A percentile compares a stretch with the other conserved stretches of the same genome.
Conservation (phyloP, 1,140 invertebrate species). For the Phymastichus coffea region DNA sequence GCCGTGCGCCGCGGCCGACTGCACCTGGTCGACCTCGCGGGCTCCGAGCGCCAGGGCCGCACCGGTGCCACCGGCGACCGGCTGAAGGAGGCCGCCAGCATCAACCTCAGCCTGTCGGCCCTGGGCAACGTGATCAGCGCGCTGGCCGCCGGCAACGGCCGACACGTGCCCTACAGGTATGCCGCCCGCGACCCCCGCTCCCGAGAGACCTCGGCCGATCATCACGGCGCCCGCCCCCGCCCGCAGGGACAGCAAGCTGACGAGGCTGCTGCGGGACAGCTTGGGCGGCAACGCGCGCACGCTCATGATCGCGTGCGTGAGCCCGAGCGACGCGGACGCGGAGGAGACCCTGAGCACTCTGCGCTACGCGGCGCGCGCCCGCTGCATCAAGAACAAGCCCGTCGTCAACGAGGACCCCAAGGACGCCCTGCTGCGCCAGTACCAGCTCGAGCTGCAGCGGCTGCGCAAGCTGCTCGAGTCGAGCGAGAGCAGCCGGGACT, state of each 20-base stretch:
- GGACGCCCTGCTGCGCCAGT: constrained; percentile 83
- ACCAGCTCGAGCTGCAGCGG: constrained; percentile 82
- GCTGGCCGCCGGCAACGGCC: constrained; percentile 84
- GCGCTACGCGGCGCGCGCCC: constrained; percentile 85
- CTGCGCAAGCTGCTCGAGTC: constrained; percentile 68
- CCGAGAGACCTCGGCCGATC: too few relatives aligned
- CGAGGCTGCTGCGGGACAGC: constrained; percentile 84
- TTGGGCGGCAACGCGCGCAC: constrained; percentile 93
- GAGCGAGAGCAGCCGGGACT: constrained; percentile 12
- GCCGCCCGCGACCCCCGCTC: too few relatives aligned
- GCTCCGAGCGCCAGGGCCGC: constrained; percentile 83
- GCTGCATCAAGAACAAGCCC: constrained; percentile 92
- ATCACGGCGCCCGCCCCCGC: neutral
- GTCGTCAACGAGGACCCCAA: constrained; percentile 93
- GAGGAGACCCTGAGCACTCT: constrained; percentile 90
- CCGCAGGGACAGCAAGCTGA: constrained; percentile 92
- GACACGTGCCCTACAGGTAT: constrained; percentile 84
- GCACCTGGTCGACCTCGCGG: constrained; percentile 88
- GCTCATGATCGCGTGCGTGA: constrained; percentile 91
- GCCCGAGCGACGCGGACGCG: constrained; percentile 85
- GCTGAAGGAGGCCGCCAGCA: constrained; percentile 92
- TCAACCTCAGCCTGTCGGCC: constrained; percentile 91
- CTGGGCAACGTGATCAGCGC: constrained; percentile 94
- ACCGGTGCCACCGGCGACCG: constrained; percentile 84
- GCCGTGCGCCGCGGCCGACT: constrained; percentile 76